Evolutionary conservation across 2,888 invertebrate genomes (phyloP), one percentile per base, ranked within the genome.

Genomic region (Rhabditoides inermis): DNA sequence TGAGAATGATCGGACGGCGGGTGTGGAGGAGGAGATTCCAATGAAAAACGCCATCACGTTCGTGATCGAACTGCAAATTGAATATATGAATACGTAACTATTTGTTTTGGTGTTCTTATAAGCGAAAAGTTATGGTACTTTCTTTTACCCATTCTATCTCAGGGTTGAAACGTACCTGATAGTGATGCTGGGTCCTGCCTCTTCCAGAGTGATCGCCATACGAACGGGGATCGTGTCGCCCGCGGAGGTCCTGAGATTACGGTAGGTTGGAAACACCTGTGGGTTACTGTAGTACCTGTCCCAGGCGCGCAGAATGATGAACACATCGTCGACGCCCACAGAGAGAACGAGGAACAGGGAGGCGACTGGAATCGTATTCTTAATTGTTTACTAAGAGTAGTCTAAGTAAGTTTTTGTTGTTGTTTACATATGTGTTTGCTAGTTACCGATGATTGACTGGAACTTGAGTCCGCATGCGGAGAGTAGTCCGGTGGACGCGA

Each of bases 261-360:
- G n/a, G n/a, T n/a, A n/a, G n/a, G n/a, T n/a, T n/a, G n/a, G n/a
- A n/a, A n/a, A n/a, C n/a, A n/a, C n/a, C n/a, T n/a, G n/a, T n/a
- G n/a, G n/a, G n/a, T n/a, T n/a, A n/a, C n/a, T n/a, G n/a, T n/a
- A n/a, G n/a, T n/a, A n/a, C n/a, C n/a, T n/a, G n/a, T n/a, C 32
- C 32, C 32, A 32, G 12, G 15, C 32, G 15, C 56, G 22, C 25
- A 56, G 28, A 22, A 70, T 58, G 45, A 71, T 71, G 55, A 71
- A 71, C n/a, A 71, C 65, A 45, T 71, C 71, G 48, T 71, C 71
- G 20, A 71, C 69, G 22, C 72, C 71, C 40, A 71, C 71, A 15
- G 72, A 72, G n/a, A 73, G 54, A 6, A 71, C 71, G 39, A 71
- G 57, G 53, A 71, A 71, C 15, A 71, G 53, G 2, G 72, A 64